Evolutionary conservation across 1,140 invertebrate species (phyloP), one percentile per base, ranked within the genome.

Genomic region (Eulimnadia texana): DNA sequence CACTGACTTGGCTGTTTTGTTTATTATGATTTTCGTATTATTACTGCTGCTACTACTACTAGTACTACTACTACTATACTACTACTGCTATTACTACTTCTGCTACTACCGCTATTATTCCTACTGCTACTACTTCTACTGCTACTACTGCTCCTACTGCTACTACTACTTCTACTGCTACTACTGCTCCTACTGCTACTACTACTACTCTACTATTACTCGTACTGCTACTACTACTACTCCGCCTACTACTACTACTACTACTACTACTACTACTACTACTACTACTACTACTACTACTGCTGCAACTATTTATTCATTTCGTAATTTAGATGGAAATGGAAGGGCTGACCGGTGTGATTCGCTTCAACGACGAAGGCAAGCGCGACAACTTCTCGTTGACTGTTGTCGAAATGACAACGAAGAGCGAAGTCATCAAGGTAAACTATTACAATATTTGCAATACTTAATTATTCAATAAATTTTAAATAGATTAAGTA

Each of bases 381-480:
- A 79, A 85, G 67, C 77, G 93, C 63, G 80, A 84, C 65, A 93
- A 95, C 76, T 95, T 94, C 70, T 88, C 88, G 1, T 78, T 98
- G 27, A 90, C 94, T 69, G 84, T 97, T 23, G 85, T 97, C 63
- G 90, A 96, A 73, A 88, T 96, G 82, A 93, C 86, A 0, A 83
- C 89, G 42, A 89, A 90, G 68, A 88, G 85, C 68, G 87, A 83
- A 10, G 85, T 87, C 78, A 80, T 77, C 25, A 92, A 91, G 80
- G 88, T 90, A 76, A 77, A 72, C 68, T 22, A 23, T n/a, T 28
- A 24, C 27, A 52, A 22, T 2, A 54, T 54, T 1, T 1, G 52
- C 3, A 6, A 9, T 42, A 9, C 6, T 42, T 42, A 61, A 62
- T 68, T 64, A 63, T 54, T 71, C 70, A n/a, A n/a, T n/a, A n/a